phyloP scores from a whole-genome alignment of 2,113 vertebrate species.

The Egretta garzetta region DNA sequence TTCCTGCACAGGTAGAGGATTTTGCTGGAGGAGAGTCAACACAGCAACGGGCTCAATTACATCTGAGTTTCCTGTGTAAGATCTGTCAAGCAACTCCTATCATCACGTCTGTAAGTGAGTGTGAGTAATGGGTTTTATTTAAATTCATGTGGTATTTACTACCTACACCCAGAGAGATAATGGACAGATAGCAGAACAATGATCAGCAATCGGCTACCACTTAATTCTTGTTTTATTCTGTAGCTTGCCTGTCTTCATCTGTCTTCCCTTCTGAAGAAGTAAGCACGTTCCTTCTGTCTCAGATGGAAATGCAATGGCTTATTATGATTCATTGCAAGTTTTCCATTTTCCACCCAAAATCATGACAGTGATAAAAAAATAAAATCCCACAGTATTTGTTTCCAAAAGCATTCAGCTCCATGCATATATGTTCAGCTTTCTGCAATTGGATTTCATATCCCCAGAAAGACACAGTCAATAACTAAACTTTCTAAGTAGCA shows the following conservation, averaged over 20 bases:
- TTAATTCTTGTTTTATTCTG: conserved; percentile 56
- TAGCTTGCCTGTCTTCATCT: conserved; percentile 54
- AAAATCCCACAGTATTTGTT: background rate
- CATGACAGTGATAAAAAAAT: conserved; percentile 33
- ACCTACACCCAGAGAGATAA: conserved; percentile 48
- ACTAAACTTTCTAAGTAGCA: background rate
- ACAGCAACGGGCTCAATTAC: conserved; percentile 40
- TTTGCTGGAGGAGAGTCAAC: conserved; percentile 45
- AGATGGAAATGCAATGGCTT: conserved; percentile 27
- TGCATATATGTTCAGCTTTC: background rate
- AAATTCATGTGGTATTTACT: conserved; percentile 56
- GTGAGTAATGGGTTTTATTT: conserved; percentile 60
- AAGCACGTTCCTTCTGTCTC: background rate
- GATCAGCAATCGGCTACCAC: conserved; percentile 25
- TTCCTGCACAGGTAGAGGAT: conserved; percentile 52
- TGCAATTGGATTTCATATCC: background rate
- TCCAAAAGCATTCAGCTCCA: background rate
- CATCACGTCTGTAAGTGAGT: background rate
- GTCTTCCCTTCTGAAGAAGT: conserved; percentile 17
- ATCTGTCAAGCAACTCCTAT: conserved; percentile 33
- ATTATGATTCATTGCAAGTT: conserved; percentile 22
- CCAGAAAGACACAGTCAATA: background rate
- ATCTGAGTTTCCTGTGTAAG: conserved; percentile 30
- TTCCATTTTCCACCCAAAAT: conserved; percentile 48
- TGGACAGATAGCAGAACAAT: conserved; percentile 50